Conservation (phyloP, 2,113 vertebrate species). For the Leptocoma aspasia region DNA sequence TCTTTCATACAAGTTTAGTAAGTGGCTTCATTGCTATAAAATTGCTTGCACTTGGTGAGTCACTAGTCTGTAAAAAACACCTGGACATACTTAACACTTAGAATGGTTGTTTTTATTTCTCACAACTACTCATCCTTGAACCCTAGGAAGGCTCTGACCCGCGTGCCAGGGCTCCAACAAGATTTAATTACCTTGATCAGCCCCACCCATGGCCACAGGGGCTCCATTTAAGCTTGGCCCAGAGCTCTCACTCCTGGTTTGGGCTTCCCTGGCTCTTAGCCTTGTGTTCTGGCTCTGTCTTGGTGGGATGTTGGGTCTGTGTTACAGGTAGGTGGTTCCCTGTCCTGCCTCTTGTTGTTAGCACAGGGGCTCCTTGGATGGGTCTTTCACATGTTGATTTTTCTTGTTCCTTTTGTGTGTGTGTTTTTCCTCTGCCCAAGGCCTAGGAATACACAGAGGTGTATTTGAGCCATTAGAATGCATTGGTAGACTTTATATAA, state of each 20-base stretch:
- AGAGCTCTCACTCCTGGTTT: accelerated
- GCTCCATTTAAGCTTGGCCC: neutral
- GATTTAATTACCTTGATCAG: neutral
- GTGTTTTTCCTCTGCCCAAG: neutral
- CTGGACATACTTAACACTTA: neutral
- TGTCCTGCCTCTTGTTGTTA: accelerated
- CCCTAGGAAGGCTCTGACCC: neutral
- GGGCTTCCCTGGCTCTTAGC: accelerated
- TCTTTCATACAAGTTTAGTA: neutral
- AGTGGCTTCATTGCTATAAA: neutral
- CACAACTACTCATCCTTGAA: neutral
- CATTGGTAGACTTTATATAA: accelerated
- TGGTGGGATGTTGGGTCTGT: accelerated
- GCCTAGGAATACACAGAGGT: neutral
- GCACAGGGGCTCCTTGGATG: accelerated
- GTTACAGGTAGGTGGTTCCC: accelerated
- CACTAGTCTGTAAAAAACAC: neutral
- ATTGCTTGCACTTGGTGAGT: neutral
- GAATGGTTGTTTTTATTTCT: neutral
- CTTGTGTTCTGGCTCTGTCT: accelerated
- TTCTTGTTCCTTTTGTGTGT: neutral
- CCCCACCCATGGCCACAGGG: neutral
- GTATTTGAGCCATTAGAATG: neutral
- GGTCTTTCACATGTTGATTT: accelerated
- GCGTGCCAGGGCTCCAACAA: neutral